phyloP scores from a whole-genome alignment of 2,797 vertebrate species.

The Dendrocincla fuliginosa region DNA sequence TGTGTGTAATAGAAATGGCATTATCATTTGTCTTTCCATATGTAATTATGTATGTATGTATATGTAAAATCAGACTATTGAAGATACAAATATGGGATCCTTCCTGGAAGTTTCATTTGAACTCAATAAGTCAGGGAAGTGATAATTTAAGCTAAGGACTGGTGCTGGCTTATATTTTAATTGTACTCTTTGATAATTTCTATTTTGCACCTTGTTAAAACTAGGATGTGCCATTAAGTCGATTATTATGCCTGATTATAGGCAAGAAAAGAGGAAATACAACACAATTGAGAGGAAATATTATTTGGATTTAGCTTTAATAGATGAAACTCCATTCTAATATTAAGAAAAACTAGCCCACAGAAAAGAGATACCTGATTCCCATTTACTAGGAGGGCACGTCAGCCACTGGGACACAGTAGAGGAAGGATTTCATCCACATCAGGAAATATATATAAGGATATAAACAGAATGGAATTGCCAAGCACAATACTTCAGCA shows the following conservation, averaged over 20 bases:
- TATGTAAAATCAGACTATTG: neutral
- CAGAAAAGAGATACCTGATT: neutral
- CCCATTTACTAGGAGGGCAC: neutral
- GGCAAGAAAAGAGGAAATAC: neutral
- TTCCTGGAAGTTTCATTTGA: neutral
- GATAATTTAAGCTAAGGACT: neutral
- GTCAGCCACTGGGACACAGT: neutral
- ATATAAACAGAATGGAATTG: neutral
- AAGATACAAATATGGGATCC: neutral
- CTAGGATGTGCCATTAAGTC: neutral
- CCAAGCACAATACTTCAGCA: neutral
- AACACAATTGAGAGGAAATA: neutral
- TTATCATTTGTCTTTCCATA: neutral
- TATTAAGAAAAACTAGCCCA: neutral
- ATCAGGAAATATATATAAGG: neutral
- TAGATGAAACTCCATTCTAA: neutral
- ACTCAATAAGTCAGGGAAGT: neutral
- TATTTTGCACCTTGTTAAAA: neutral
- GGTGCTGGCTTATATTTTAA: neutral
- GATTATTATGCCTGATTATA: neutral
- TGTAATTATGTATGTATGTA: neutral
- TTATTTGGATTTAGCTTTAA: neutral
- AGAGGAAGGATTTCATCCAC: neutral
- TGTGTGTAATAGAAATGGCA: neutral
- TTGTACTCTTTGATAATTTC: neutral